phyloP scores from a whole-genome alignment of 2,888 invertebrate genomes.

The Tiphia femorata region DNA sequence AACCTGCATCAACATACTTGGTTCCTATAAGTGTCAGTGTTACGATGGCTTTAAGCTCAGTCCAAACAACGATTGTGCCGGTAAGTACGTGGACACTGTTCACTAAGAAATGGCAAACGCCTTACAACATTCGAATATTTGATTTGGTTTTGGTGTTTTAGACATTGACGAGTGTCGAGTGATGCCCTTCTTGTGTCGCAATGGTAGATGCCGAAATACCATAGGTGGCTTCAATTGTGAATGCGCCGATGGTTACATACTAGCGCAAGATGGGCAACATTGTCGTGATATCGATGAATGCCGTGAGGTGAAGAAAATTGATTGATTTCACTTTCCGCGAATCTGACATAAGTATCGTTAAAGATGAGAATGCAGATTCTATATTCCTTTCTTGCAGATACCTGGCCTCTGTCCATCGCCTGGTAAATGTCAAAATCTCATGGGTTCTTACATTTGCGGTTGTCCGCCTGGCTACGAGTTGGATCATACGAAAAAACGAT shows the following conservation, averaged over 20 bases:
- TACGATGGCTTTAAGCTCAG: slow-evolving; percentile 83
- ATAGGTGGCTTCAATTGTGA: slow-evolving; percentile 85
- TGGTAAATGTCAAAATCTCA: slow-evolving; percentile 77
- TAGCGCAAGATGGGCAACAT: slow-evolving; percentile 81
- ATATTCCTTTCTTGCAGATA: slow-evolving; percentile 64
- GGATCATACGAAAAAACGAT: slow-evolving; percentile 73
- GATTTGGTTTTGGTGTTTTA: slow-evolving; percentile 47
- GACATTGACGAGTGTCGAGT: slow-evolving; percentile 88
- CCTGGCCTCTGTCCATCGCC: slow-evolving; percentile 75
- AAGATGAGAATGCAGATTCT: not conserved
- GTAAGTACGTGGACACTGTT: slow-evolving; percentile 63
- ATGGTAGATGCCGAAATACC: slow-evolving; percentile 85
- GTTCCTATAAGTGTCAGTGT: slow-evolving; percentile 81
- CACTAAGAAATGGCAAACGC: not conserved
- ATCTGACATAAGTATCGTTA: no score
- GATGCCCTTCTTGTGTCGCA: slow-evolving; percentile 87
- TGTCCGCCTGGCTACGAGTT: slow-evolving; percentile 86
- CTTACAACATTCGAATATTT: not conserved
- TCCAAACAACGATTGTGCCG: slow-evolving; percentile 83
- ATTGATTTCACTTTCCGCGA: not conserved
- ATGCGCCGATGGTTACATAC: slow-evolving; percentile 83
- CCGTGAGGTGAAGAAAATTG: slow-evolving; percentile 76
- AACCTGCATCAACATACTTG: slow-evolving; percentile 79
- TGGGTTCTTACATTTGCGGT: slow-evolving; percentile 81
- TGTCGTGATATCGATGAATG: slow-evolving; percentile 87